Conservation (phyloP, 2,797 vertebrate species). For the Helarctos malayanus region DNA sequence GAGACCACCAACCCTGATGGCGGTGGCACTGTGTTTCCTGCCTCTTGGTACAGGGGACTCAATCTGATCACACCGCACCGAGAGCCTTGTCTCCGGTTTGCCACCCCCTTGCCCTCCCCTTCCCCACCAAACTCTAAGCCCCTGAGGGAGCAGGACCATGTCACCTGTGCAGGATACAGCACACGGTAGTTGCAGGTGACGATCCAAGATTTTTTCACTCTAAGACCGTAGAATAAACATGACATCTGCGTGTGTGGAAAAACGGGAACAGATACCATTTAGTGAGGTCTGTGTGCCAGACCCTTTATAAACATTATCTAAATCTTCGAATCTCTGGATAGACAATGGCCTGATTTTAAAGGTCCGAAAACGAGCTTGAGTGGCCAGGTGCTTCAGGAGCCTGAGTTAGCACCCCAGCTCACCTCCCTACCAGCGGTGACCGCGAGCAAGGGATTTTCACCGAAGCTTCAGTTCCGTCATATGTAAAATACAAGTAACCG, state of each 20-base stretch:
- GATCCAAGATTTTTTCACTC: not conserved
- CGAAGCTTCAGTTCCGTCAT: not conserved
- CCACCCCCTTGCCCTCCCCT: not conserved
- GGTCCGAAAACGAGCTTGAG: not conserved
- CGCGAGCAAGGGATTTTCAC: not conserved
- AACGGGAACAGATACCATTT: not conserved
- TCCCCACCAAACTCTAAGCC: not conserved
- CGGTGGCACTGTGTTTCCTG: not conserved
- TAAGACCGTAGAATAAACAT: constrained; percentile 63
- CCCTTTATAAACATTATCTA: not conserved
- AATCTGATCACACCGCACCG: not conserved
- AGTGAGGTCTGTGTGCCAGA: not conserved
- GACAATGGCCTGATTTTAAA: not conserved
- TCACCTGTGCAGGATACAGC: not conserved
- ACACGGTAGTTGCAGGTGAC: not conserved
- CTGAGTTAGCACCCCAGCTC: not conserved
- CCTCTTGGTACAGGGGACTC: not conserved
- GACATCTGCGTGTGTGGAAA: not conserved
- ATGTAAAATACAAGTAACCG: not conserved
- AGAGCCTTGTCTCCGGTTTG: not conserved
- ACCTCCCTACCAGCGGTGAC: not conserved
- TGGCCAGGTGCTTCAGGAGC: not conserved
- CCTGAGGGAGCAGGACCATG: not conserved
- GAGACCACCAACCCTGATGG: not conserved
- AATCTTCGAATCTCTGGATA: not conserved